Conservation (phyloP, 1,140 invertebrate genomes). For the Drosophila subobscura region DNA sequence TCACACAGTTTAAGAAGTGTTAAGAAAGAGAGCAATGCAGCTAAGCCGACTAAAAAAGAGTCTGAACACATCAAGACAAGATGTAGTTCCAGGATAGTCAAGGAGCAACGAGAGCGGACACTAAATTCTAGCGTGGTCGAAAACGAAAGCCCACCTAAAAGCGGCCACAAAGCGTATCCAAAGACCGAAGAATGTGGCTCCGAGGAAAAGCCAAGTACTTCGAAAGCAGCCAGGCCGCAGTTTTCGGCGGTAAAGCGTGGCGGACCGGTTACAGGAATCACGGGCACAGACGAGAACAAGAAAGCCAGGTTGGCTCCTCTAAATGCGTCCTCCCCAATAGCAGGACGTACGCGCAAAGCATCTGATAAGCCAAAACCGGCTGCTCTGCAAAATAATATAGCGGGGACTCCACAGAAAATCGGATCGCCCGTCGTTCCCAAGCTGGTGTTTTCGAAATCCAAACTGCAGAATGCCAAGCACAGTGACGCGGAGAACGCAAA, state of each 20-base stretch:
- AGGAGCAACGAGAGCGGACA: not conserved
- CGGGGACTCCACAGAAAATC: slow-evolving; percentile 23
- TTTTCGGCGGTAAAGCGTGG: slow-evolving; percentile 41
- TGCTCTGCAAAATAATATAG: not conserved
- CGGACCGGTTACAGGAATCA: slow-evolving; percentile 1
- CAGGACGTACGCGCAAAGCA: slow-evolving; percentile 61
- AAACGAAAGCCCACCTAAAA: not conserved
- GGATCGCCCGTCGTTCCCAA: slow-evolving; percentile 72
- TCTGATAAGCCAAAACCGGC: not conserved
- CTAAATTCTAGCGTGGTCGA: slow-evolving; percentile 4
- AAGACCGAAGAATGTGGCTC: not conserved
- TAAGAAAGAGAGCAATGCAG: slow-evolving; percentile 20
- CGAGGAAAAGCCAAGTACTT: slow-evolving; percentile 44
- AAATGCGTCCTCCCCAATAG: slow-evolving; percentile 40
- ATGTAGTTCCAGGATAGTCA: not conserved
- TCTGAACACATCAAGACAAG: slow-evolving; percentile 1
- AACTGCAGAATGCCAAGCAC: slow-evolving; percentile 28
- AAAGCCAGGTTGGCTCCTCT: slow-evolving; percentile 14
- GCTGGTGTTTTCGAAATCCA: slow-evolving; percentile 50
- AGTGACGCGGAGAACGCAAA: slow-evolving; percentile 57
- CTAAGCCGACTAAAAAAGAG: slow-evolving; percentile 4
- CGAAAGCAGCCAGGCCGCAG: slow-evolving; percentile 37
- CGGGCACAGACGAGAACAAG: slow-evolving; percentile 20
- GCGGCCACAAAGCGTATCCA: too few relatives aligned
- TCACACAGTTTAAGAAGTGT: not conserved